Conservation (phyloP, 2,113 vertebrate genomes). For the Phycodurus eques region DNA sequence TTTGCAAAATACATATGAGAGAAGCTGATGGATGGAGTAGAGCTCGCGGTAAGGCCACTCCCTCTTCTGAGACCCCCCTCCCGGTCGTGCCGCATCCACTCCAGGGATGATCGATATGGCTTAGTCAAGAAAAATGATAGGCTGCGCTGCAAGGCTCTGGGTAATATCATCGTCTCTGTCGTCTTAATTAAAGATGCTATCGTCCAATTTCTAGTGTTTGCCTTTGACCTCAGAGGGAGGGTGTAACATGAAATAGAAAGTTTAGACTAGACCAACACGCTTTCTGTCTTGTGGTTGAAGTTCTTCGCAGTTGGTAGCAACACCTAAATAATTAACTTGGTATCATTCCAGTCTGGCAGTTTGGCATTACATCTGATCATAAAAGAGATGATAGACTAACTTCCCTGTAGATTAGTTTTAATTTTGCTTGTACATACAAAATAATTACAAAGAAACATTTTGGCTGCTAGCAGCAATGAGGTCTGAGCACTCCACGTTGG, state of each 20-base stretch:
- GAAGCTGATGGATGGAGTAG: slow-evolving; percentile 23
- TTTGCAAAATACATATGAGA: slow-evolving; percentile 31
- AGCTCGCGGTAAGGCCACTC: slow-evolving; percentile 24
- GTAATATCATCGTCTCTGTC: slow-evolving; percentile 17
- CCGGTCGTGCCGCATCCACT: slow-evolving; percentile 21
- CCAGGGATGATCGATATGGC: slow-evolving; percentile 38
- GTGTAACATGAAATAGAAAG: slow-evolving; percentile 45
- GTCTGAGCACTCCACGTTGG: too few species aligned
- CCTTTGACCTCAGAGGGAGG: slow-evolving; percentile 44
- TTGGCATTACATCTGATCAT: background rate
- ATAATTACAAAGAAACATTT: too few species aligned
- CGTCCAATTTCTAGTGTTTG: slow-evolving; percentile 44
- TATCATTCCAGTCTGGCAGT: background rate
- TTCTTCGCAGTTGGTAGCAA: background rate
- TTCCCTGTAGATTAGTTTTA: background rate
- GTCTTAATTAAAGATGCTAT: slow-evolving; percentile 51
- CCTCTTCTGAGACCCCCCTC: slow-evolving; percentile 23
- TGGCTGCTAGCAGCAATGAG: too few species aligned
- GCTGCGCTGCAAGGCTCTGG: slow-evolving; percentile 17
- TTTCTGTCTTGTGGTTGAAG: background rate
- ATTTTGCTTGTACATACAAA: background rate
- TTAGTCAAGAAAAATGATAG: slow-evolving; percentile 40
- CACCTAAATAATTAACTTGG: background rate
- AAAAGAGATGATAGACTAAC: background rate
- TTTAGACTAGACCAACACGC: slow-evolving; percentile 24